Conservation (phyloP, 2,797 vertebrate species). For the Thripadectes ignobilis region DNA sequence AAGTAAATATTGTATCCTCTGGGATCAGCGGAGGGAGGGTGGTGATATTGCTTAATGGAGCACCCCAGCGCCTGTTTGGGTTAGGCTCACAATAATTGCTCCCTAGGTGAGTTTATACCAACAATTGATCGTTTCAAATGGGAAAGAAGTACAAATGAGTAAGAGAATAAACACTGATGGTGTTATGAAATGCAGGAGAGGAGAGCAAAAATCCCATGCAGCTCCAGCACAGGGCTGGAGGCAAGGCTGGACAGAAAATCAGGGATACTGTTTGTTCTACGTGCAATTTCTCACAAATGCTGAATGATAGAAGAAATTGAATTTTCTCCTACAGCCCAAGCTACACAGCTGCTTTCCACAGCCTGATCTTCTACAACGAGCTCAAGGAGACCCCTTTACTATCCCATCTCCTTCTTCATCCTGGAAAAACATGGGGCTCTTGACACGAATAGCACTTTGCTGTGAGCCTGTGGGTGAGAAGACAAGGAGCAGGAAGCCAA, state of each 20-base stretch:
- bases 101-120: constrained; percentile 61
- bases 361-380: not conserved
- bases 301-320: not conserved
- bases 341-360: not conserved
- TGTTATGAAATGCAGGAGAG: not conserved
- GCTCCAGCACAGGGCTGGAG: not conserved
- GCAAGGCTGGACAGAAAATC: not conserved
- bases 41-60: constrained; percentile 30
- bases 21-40: constrained; percentile 29
- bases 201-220: not conserved
- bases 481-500: not conserved
- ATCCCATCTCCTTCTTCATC: not conserved
- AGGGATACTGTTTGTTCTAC: not conserved
- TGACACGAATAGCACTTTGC: fast-evolving
- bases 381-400: not conserved
- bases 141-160: constrained; percentile 53
- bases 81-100: constrained; percentile 56
- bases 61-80: constrained; percentile 59
- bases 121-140: constrained; percentile 42
- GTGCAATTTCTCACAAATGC: not conserved
- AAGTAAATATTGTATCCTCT: constrained; percentile 54
- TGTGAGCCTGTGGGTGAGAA: not conserved
- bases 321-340: not conserved
- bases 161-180: constrained; percentile 44
- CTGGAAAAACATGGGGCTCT: not conserved